Evolutionary conservation across 2,113 vertebrate genomes (phyloP), one percentile per base, ranked within the genome.

Genomic region (Podiceps cristatus): DNA sequence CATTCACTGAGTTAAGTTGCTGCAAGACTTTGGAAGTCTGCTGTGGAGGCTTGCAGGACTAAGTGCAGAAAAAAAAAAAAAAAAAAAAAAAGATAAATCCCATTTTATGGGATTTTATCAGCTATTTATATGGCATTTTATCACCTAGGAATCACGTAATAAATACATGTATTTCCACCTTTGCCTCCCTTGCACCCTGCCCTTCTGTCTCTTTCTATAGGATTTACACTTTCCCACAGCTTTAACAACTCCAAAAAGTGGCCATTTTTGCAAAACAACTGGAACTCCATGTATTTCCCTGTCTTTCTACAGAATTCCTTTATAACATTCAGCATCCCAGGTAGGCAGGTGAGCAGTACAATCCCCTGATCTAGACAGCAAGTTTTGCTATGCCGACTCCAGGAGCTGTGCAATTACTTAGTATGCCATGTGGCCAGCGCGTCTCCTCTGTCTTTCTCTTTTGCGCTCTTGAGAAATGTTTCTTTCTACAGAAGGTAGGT

Each of bases 371-470:
- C 10, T 16, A 23, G 31, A 25, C 20, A 35, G 24, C 45, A 55
- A 14, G 67, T 29, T 67, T 40, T 35, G 6, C 44, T 37, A 7
- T 18, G 29, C 33, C 25, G 33, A 28, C 16, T 1, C 45, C 66
- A 12, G 55, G 55, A 66, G 23, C 49, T 23, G 9, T 16, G n/a
- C 15, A 23, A 1, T 25, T 40, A 64, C 56, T 24, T 11, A 3
- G 3, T 13, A 9, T 27, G 18, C 13, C 60, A 6, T 0, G 5
- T 4, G 47, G 24, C 12, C 56, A 3, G 8, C 0, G 23, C 1
- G 7, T 7, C 44, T 42, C 24, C 29, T 52, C 22, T 47, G 53
- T 18, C n/a, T 10, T 27, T 37, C 14, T 9, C 33, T 37, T 50
- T 5, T 27, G 23, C 31, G 29, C 20, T 71, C 40, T 14, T 29